Base-by-base conservation (phyloP, 2,797 vertebrate species). In the Xiphophorus birchmanni region DNA sequence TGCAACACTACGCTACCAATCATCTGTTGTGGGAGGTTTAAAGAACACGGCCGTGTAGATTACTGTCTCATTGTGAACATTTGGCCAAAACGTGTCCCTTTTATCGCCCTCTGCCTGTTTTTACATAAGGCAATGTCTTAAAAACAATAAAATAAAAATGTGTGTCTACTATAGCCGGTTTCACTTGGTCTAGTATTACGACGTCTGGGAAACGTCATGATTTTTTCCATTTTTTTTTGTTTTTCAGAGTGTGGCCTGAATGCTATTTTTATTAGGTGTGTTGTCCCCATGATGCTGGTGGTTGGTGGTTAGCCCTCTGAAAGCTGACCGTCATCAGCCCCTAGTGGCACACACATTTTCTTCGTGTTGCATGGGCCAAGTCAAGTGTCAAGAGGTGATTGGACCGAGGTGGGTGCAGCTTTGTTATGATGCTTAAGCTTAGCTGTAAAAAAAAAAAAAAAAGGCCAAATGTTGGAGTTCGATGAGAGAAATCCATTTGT, bases 331-430 rank as follows among this genome's bases (percentile, higher is more conserved):
- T 71, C 40, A n/a, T 26, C 42, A 26, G 37, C 65, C 37, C 65
- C 65, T 26, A 42, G 23, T n/a, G 23, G 10, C 23, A 7, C 67
- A n/a, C 21, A 44, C 12, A 44, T 71, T 71, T 13, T 71, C 40
- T 23, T 3, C 5, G 1, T 44, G 67, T 44, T 5, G 8, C 67
- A 18, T 76, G 67, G 69, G 71, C 15, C 52, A 44, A 44, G 54
- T 45, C 29, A 42, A 29, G 26, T 32, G 79, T 81, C 76, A 42
- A 47, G 37, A 73, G 32, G 15, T 87, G 75, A 88, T 29, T 82
- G 76, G 44, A 65, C 74, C 29, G 42, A 21, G 63, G 63, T 79
- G 83, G 73, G 77, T 79, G 75, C 48, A 48, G 60, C 32, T 3
- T 0, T 79, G n/a, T 77, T 77, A 76, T 40, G 29, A 26, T 48